Conservation (phyloP, 2,888 invertebrate genomes). For the Phortica okadai region DNA sequence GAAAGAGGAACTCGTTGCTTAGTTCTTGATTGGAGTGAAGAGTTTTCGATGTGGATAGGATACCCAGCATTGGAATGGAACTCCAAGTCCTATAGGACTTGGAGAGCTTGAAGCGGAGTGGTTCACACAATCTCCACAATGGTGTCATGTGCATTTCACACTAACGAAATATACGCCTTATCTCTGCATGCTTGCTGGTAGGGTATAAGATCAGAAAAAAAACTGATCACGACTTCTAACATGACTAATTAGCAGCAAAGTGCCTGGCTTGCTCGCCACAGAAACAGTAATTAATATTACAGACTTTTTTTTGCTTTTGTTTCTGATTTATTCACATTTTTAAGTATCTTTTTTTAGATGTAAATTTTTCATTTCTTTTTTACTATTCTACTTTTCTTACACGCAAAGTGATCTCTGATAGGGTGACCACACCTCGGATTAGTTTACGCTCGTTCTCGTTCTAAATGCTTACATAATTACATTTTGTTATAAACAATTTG, state of each 20-base stretch:
- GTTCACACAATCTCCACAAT: too few relatives aligned
- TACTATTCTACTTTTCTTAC: not conserved
- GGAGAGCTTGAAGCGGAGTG: too few relatives aligned
- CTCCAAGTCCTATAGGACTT: too few relatives aligned
- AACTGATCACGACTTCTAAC: not conserved
- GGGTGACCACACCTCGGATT: not conserved
- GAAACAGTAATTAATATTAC: not conserved
- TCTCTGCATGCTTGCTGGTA: not conserved
- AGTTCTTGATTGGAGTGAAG: too few relatives aligned
- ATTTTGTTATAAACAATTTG: too few relatives aligned
- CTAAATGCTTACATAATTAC: not conserved
- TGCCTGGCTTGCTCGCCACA: not conserved
- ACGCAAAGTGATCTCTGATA: not conserved
- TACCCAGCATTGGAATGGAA: too few relatives aligned
- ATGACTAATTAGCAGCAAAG: not conserved
- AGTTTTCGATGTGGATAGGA: too few relatives aligned
- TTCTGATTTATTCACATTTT: not conserved
- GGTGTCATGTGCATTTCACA: too few relatives aligned
- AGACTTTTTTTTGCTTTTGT: not conserved
- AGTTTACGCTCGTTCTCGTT: not conserved
- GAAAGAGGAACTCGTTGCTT: too few relatives aligned
- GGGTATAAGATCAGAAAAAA: not conserved
- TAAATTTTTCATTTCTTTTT: not conserved
- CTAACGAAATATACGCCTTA: too few relatives aligned
- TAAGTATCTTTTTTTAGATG: not conserved